phyloP scores from a whole-genome alignment of 2,888 invertebrate species.

The Hyles lineata region DNA sequence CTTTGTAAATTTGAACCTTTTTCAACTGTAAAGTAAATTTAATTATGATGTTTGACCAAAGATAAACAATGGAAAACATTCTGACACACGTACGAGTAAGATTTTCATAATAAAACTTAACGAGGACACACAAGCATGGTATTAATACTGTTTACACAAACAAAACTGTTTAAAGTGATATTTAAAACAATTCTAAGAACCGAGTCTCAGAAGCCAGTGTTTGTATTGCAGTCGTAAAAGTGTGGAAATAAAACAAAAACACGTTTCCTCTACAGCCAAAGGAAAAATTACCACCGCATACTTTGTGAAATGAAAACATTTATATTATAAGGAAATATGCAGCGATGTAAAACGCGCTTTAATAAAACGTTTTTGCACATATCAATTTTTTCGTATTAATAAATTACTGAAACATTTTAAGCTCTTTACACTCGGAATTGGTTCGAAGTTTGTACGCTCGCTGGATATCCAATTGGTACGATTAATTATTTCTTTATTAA shows the following conservation, averaged over 20 bases:
- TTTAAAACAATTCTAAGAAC: not conserved
- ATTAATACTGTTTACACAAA: not conserved
- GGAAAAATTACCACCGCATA: conserved; percentile 15
- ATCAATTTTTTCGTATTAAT: conserved; percentile 17
- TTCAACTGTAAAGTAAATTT: too few species aligned
- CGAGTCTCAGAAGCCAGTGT: conserved; percentile 1
- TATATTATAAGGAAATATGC: conserved; percentile 15
- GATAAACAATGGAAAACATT: not conserved
- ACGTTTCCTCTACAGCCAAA: conserved; percentile 10
- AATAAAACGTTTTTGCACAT: conserved; percentile 17
- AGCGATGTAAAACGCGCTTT: conserved; percentile 5
- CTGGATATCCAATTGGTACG: conserved; percentile 5
- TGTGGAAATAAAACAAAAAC: conserved; percentile 16
- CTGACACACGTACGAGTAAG: not conserved
- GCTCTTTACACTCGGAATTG: not conserved
- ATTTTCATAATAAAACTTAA: too few species aligned
- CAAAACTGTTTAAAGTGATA: not conserved
- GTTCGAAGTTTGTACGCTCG: not conserved
- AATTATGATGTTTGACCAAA: not conserved
- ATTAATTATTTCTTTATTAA: conserved; percentile 10
- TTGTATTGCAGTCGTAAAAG: conserved; percentile 10
- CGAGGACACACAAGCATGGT: not conserved
- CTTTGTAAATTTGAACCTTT: too few species aligned
- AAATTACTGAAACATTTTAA: conserved; percentile 7
- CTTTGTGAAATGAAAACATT: conserved; percentile 22